Base-by-base conservation (phyloP, 2,113 vertebrate species). In the Bubo blakistoni region DNA sequence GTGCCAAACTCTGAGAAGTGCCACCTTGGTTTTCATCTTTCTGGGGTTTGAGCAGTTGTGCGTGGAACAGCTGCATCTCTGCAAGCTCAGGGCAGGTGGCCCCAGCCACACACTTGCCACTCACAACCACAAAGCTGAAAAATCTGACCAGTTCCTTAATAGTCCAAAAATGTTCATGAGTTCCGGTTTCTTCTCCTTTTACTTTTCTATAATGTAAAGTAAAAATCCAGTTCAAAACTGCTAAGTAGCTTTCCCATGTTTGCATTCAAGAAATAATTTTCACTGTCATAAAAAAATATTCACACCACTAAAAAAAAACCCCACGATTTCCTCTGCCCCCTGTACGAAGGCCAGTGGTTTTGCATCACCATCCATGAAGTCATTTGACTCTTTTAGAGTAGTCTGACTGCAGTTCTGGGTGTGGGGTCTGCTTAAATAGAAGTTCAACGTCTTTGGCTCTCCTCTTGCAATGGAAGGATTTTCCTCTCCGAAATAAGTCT, bases 11-110 rank as follows among this genome's bases (percentile, higher is more conserved):
- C 97, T 94, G 97, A 96, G 97, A 98, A 98, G 97, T 97, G 97
- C 97, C 98, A 98, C 98, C 96, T 98, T 98, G 92, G 90, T 97
- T 96, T 96, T 98, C 13, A 54, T 97, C 98, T 98, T 98, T 98
- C 97, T 97, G 97, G 96, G 98, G 97, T 98, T 98, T 97, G 98
- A 98, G 98, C 99, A 99, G 99, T 99, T 99, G 99, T 98, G 98
- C 88, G 47, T 94, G 96, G 90, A 98, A 99, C 99, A 99, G 99
- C 99, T 99, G 99, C 98, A 97, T 95, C 96, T 97, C 96, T 97
- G 90, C 96, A 97, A 98, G 97, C 98, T 95, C 94, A 88, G 97
- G 98, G 98, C 98, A 98, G 99, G 98, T 98, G 98, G 98, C 97
- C 98, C 95, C 93, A 94, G 98, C 98, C 98, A 98, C 96, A 97